A percentile compares a stretch with the other conserved stretches of the same genome.
These are phyloP conservation scores for Carterocephalus palaemon DNA, from an alignment of 2,888 invertebrate genomes.

Conservation along the genomic window DNA sequence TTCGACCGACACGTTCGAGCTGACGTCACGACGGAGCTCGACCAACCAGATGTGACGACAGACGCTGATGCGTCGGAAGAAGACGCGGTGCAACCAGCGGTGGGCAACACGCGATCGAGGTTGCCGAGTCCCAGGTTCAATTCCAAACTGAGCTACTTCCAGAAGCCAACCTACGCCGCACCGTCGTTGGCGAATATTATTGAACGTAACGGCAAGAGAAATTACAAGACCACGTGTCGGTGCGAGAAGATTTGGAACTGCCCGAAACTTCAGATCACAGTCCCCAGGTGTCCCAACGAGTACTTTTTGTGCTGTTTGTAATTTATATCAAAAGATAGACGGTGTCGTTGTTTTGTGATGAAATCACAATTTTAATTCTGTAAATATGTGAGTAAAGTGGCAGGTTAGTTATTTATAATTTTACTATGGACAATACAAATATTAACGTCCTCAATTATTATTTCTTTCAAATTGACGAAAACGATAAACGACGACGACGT, in stretches of 20 bases:
- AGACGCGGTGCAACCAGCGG: constrained; percentile 25
- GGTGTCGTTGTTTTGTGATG: no score
- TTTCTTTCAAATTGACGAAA: no score
- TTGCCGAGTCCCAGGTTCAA: constrained; percentile 40
- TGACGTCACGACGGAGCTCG: constrained; percentile 28
- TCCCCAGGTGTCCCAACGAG: constrained; percentile 69
- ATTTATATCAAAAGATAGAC: background rate
- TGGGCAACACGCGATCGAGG: constrained; percentile 35
- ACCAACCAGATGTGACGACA: constrained; percentile 32
- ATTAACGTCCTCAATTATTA: no score
- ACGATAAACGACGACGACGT: no score
- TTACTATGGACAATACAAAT: no score
- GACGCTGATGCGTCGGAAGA: constrained; percentile 32
- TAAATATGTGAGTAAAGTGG: no score
- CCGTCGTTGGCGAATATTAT: constrained; percentile 47
- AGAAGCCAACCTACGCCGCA: constrained; percentile 38
- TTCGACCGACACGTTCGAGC: constrained; percentile 11
- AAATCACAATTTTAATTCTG: no score
- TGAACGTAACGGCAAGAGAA: constrained; percentile 46
- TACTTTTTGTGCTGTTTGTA: constrained; percentile 72
- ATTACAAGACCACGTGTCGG: constrained; percentile 60
- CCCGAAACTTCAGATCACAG: constrained; percentile 67
- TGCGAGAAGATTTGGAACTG: constrained; percentile 74
- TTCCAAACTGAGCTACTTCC: constrained; percentile 58
- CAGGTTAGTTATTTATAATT: no score